A percentile compares a stretch with the other conserved stretches of the same genome.
Conservation (phyloP, 1,140 invertebrate species). For the Acyrthosiphon pisum region DNA sequence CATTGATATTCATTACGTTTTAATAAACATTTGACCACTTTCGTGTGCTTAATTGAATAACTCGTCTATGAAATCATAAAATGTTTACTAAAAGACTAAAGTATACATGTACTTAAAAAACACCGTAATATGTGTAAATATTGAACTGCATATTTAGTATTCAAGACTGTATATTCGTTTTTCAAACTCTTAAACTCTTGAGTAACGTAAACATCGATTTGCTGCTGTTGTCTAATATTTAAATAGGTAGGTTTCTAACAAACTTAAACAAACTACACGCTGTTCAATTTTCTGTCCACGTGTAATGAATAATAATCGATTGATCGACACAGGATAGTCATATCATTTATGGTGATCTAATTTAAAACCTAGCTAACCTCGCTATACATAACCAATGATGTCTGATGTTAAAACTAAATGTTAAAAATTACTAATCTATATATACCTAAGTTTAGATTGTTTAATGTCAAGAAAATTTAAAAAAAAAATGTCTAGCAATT, state of each 20-base stretch:
- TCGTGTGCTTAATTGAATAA: neutral
- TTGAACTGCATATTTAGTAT: neutral
- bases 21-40: neutral
- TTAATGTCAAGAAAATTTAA: no score
- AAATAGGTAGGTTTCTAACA: neutral
- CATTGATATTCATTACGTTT: neutral
- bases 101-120: neutral
- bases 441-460: no score
- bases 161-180: neutral
- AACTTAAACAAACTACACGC: neutral
- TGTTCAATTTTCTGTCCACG: neutral
- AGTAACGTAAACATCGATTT: neutral
- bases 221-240: neutral
- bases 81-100: neutral
- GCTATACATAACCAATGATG: no score
- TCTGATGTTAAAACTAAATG: no score
- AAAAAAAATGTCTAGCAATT: no score
- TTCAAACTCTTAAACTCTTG: neutral
- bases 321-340: no score
- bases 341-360: no score
- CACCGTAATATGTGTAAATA: neutral
- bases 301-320: neutral
- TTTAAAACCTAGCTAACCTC: no score
- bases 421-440: no score
- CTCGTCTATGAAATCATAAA: neutral